Base-by-base conservation (phyloP, 2,888 invertebrate species). In the Dioctria linearis region DNA sequence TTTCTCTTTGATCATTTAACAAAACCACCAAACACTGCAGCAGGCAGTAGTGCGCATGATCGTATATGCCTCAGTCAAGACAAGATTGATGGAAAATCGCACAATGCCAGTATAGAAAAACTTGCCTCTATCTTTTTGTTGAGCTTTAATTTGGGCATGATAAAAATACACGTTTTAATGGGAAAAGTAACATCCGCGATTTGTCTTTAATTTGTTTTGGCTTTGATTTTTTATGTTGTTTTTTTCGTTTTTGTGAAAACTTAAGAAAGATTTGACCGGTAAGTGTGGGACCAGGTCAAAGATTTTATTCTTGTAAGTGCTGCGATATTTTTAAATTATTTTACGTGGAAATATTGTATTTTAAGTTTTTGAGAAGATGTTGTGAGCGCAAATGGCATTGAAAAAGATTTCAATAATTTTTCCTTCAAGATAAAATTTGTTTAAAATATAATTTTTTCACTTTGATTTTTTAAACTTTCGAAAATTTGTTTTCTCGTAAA, bases 141-240 rank as follows among this genome's bases (percentile, higher is more conserved):
- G 49, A 46, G 49, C 49, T 46, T 46, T 46, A 6, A 46, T 46
- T 46, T 46, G 43, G 67, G 67, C 67, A 67, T 42, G 65, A 65
- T 42, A 65, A 65, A 65, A 65, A 42, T 65, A 42, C 67, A 46
- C 67, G 46, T 46, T 46, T 43, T 67, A 51, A 69, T 49, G 49
- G 46, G 39, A 69, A 54, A 54, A 51, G 69, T 37, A 51, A 69
- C 51, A 51, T 25, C 37, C 69, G 51, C 51, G 51, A 51, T 69
- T 69, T 51, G 51, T 37, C 37, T 51, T 51, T 25, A 51, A 51
- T 51, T 51, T 37, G 5, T 37, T 69, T 69, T 49, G 69, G 40
- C 69, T 69, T 49, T 25, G 25, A 25, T 25, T 25, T 51, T 67
- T 69, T 69, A 11, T 37, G 67, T 43, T 46, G n/a, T 67, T 67